Base-by-base conservation (phyloP, 1,140 invertebrate genomes). In the Drosophila grimshawi region DNA sequence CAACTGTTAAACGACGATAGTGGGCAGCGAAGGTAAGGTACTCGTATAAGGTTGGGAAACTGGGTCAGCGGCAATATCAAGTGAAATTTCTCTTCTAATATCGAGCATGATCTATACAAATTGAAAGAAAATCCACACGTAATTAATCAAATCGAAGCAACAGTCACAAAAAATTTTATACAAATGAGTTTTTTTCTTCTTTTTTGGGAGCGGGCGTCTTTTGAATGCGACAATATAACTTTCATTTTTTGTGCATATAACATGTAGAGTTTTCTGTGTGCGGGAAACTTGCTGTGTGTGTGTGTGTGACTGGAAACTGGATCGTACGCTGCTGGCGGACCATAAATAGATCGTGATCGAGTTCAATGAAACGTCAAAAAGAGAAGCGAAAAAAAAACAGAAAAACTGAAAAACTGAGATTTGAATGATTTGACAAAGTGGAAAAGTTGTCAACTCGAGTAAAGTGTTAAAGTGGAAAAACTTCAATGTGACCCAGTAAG, bases 281-380 rank as follows among this genome's bases (percentile, higher is more conserved):
- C 39, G 56, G 41, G 49, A 60, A 66, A 64, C 60, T 64, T 52
- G 43, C 30, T 48, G 37, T 11, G 19, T 10, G 7, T 10, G 8
- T 41, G 37, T 49, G 57, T 41, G 57, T 30, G 59, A 56, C 32
- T 63, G 60, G 62, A 66, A 78, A 76, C 76, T 79, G 73, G 73
- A 79, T 79, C 68, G 62, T 32, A 8, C 67, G 56, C 73, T 49
- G 68, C 61, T 55, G 60, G 65, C 67, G 37, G 39, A 52, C 46
- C 68, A 35, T 66, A 71, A 78, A 76, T 72, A 68, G 62, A 75
- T 49, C 32, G 70, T 43, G 56, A 77, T 68, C 41, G 73, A 70
- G 62, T 74, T 83, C 74, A 80, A 74, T 85, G 64, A 77, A 85
- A 80, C 49, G 63, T 33, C 46, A 56, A 49, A 51, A 52, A 30